Base-by-base conservation (phyloP, 2,888 invertebrate genomes). In the Scaptomyza polygonia region DNA sequence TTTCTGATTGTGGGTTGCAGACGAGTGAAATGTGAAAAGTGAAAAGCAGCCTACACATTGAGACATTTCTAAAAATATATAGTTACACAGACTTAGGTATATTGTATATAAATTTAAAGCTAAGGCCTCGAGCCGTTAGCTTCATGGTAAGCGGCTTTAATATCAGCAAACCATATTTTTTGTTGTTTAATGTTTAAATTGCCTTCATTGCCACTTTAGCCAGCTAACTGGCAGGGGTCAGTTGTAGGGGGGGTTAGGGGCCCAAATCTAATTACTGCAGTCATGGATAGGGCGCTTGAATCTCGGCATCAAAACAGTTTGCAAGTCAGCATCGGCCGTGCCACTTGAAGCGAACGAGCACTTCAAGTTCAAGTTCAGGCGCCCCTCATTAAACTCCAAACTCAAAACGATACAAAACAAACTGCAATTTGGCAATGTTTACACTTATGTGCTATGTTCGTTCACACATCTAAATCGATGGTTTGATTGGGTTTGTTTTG, bases 351-450 rank as follows among this genome's bases (percentile, higher is more conserved):
- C 54, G 9, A 11, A 14, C 14, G 11, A 7, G 42, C 71, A 83
- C 86, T 82, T 86, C 86, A 82, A 82, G 82, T 82, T 82, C 82
- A 82, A 82, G 82, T 86, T 82, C 82, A 77, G 67, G 68, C 68
- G 53, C 49, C 59, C 54, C 70, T 70, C 86, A 80, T 82, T 80
- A 74, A 16, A 71, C 61, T 62, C 67, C 5, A 25, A 73, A 79
- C 8, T 77, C 80, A 61, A 45, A 45, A 16, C 29, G 7, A 45
- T 11, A 12, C 14, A 7, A 71, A 71, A 48, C 66, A 18, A 29
- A 72, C 64, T 77, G 73, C 77, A 76, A 82, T 79, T 80, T 83
- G 71, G 77, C 80, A 80, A 77, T 83, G 81, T 79, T 82, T 72
- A 77, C 81, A 83, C 81, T 79, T 77, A 68, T 25, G 25, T 25